Evolutionary conservation across 2,797 vertebrate genomes (phyloP).

Genomic region (Chromobotia macracanthus): DNA sequence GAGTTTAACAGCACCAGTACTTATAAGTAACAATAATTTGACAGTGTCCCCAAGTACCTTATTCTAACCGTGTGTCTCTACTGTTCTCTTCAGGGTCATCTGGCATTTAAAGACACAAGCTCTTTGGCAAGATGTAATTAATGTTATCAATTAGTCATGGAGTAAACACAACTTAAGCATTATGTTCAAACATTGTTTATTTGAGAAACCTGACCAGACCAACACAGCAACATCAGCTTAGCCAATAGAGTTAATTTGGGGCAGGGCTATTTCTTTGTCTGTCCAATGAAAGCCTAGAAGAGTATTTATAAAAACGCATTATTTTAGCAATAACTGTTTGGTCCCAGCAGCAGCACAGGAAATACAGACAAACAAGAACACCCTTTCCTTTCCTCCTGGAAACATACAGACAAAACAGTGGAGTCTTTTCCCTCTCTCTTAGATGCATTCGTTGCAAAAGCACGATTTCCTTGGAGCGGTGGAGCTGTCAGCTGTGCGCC

Average conservation of each 20-base stretch:
- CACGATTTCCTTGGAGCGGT: background rate
- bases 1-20: background rate
- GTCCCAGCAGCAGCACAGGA: background rate
- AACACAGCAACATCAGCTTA: no score
- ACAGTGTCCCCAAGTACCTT: no score
- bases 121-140: no score
- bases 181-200: no score
- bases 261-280: background rate
- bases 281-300: background rate
- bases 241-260: background rate
- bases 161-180: no score
- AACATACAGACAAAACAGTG: background rate
- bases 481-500: constrained; percentile 6
- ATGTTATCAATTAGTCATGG: no score
- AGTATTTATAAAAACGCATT: background rate
- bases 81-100: no score
- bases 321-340: background rate
- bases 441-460: background rate
- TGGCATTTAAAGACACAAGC: no score
- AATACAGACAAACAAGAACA: background rate
- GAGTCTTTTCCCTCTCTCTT: background rate
- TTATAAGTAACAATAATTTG: background rate
- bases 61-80: no score
- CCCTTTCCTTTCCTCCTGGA: no score
- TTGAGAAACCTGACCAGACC: background rate